Conservation (phyloP, 2,888 invertebrate genomes). For the Oxystoma pomonae region DNA sequence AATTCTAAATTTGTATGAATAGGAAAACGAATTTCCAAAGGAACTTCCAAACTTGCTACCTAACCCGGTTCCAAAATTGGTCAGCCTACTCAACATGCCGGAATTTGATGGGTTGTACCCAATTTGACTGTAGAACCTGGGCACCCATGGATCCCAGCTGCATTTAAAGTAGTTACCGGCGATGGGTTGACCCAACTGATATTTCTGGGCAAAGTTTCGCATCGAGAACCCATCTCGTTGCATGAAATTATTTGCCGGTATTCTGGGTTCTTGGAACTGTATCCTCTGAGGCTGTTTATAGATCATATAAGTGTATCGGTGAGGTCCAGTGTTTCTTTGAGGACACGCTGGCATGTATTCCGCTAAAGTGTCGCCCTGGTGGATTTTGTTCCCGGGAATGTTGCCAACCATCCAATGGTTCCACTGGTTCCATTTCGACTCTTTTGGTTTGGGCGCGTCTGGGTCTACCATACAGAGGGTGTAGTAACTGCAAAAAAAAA, state of each 20-base stretch:
- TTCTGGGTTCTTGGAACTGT: slow-evolving; percentile 31
- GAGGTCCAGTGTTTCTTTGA: slow-evolving; percentile 65
- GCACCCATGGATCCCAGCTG: slow-evolving; percentile 84
- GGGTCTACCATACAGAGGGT: slow-evolving; percentile 60
- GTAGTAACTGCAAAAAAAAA: slow-evolving; percentile 23
- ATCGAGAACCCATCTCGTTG: slow-evolving; percentile 62
- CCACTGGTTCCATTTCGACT: slow-evolving; percentile 69
- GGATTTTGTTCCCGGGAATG: slow-evolving; percentile 58
- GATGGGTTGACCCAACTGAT: slow-evolving; percentile 72
- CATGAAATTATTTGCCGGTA: slow-evolving; percentile 44
- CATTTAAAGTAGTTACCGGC: slow-evolving; percentile 87
- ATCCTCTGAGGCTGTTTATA: slow-evolving; percentile 38
- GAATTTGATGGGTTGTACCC: slow-evolving; percentile 10
- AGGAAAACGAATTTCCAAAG: slow-evolving; percentile 19
- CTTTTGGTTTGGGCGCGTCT: slow-evolving; percentile 65
- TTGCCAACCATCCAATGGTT: slow-evolving; percentile 77
- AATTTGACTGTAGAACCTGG: slow-evolving; percentile 39
- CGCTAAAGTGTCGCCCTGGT: slow-evolving; percentile 59
- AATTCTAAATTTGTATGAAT: slow-evolving; percentile 19
- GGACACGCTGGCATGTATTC: slow-evolving; percentile 67
- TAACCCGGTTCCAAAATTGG: neutral
- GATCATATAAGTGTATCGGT: slow-evolving; percentile 66
- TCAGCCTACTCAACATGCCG: neutral
- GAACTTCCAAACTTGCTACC: neutral
- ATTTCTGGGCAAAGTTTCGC: slow-evolving; percentile 70